A percentile compares a stretch with the other conserved stretches of the same genome.
Conservation (phyloP, 2,797 vertebrate species). For the Bryconaethiops microstoma region DNA sequence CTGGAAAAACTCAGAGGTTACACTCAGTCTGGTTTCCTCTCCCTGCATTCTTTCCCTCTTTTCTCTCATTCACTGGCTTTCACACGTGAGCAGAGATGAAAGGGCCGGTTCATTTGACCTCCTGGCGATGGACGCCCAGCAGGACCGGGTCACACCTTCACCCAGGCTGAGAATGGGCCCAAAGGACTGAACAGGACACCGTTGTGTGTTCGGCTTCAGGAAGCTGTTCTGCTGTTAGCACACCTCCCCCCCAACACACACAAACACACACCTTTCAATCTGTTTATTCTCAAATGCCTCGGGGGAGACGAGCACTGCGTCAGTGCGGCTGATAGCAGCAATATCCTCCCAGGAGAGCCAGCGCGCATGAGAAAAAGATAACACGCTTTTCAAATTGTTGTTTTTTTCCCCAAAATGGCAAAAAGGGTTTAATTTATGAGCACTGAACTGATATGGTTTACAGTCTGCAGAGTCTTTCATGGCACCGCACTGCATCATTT, state of each 20-base stretch:
- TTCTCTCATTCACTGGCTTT: conserved; percentile 35
- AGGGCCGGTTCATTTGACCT: neutral
- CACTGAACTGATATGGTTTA: neutral
- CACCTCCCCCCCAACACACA: conserved; percentile 19
- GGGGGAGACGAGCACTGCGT: conserved; percentile 22
- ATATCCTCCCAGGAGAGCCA: conserved; percentile 20
- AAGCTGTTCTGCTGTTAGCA: conserved; percentile 7
- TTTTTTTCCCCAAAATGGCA: neutral
- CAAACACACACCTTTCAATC: conserved; percentile 33
- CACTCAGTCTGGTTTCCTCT: conserved; percentile 45
- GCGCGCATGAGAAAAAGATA: conserved; percentile 1
- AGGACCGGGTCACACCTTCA: conserved; percentile 1
- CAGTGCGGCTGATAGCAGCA: conserved; percentile 32
- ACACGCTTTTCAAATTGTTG: neutral
- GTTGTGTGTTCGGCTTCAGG: neutral
- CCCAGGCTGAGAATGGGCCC: neutral
- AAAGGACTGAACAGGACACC: neutral
- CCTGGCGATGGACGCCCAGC: conserved; percentile 19
- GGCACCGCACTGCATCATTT: neutral
- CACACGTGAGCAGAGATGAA: conserved; percentile 24
- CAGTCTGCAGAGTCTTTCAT: neutral
- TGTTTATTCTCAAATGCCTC: conserved; percentile 37
- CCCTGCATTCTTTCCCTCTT: conserved; percentile 5
- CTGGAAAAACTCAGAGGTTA: conserved; percentile 18
- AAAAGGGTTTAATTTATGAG: neutral